These are phyloP conservation scores for Allobates femoralis DNA, from an alignment of 2,797 vertebrate genomes.

Conservation along the genomic window DNA sequence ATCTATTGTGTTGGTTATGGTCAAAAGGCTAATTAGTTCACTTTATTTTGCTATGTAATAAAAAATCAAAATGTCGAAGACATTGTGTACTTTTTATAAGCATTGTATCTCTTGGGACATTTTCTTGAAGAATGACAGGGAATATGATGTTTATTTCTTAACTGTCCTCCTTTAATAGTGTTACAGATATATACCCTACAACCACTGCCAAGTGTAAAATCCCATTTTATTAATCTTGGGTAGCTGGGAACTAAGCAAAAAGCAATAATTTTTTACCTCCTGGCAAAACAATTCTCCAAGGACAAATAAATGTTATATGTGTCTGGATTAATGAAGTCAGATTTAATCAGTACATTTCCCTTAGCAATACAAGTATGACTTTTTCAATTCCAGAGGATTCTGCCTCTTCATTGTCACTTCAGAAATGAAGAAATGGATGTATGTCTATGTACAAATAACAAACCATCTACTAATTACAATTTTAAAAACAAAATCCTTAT, in stretches of 20 bases:
- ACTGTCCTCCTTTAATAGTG: constrained; percentile 15
- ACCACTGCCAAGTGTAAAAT: constrained; percentile 58
- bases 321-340: constrained; percentile 61
- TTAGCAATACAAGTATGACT: constrained; percentile 54
- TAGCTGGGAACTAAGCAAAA: constrained; percentile 57
- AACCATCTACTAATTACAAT: background rate
- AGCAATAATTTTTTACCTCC: constrained; percentile 58
- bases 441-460: constrained; percentile 11
- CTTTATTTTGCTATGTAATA: background rate
- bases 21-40: background rate
- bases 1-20: background rate
- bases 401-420: constrained; percentile 17
- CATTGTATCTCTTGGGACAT: background rate
- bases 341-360: constrained; percentile 60
- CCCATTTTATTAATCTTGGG: constrained; percentile 59
- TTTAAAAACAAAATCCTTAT: background rate
- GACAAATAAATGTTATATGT: constrained; percentile 62
- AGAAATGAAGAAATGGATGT: constrained; percentile 17
- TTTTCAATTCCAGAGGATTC: constrained; percentile 42
- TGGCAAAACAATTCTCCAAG: constrained; percentile 62
- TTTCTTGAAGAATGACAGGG: constrained; percentile 1
- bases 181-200: constrained; percentile 51
- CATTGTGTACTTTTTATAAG: background rate
- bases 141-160: constrained; percentile 43
- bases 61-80: background rate